Evolutionary conservation across 2,888 invertebrate species (phyloP), one percentile per base, ranked within the genome.

Genomic region (Erebia epiphron): DNA sequence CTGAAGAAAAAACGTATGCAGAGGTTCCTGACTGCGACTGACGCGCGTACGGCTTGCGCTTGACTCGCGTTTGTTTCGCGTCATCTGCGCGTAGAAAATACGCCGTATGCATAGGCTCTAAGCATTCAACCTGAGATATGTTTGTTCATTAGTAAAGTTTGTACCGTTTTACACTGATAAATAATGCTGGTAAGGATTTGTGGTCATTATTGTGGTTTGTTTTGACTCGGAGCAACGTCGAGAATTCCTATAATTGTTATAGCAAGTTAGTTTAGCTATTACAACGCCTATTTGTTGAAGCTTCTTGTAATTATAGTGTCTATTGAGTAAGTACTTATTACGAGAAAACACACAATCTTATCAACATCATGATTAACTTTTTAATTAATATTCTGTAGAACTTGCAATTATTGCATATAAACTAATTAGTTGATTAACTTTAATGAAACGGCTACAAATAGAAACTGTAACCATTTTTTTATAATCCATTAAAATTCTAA

Each of bases 71-170:
- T 35, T 35, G 26, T 35, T 35, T 35, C 35, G 35, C 7, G 7
- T 35, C 7, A 1, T 5, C 35, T 5, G 35, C 0, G 5, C 35
- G 35, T 5, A 35, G 5, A 35, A 35, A 35, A 35, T 35, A 35
- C 35, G 5, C 35, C 35, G 7, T 35, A 0, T 35, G 35, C 35
- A 35, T 35, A 0, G 46, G 13, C 11, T 11, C 13, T 46, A 46
- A 50, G 50, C n/a, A 50, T n/a, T n/a, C 50, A 50, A 46, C 46
- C 46, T 11, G 54, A 68, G 68, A 69, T 70, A 72, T 70, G 64
- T 74, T 62, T 67, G 58, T 74, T 73, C 70, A 74, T 73, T 69
- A 71, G 67, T 43, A 41, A 21, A 73, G 54, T 69, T 67, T 46
- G 49, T 63, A 66, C 68, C 50, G 67, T 68, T 66, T 70, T 68